Percentiles rank a stretch among this genome's conserved stretches.
These are phyloP conservation scores for Drosophila borealis DNA, from an alignment of 2,888 invertebrate genomes.

Conservation along the genomic window DNA sequence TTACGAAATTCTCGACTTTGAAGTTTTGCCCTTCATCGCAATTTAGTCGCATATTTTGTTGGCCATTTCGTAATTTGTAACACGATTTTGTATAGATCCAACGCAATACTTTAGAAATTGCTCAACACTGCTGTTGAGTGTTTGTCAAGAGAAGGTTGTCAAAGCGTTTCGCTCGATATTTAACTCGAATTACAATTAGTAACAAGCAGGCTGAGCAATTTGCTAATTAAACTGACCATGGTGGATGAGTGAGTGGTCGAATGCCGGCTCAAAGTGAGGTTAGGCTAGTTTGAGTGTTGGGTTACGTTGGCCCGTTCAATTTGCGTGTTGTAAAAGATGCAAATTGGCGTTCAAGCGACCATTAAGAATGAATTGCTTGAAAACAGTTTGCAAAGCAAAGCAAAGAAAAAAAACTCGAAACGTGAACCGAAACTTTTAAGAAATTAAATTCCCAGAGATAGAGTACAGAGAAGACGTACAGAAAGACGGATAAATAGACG, in stretches of 20 bases:
- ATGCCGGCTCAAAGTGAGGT: neutral
- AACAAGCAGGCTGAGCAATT: constrained; percentile 1
- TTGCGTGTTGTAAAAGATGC: neutral
- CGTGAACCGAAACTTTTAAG: too few species aligned
- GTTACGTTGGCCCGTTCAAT: neutral
- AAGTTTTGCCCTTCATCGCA: constrained; percentile 36
- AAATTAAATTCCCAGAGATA: too few species aligned
- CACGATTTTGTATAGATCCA: constrained; percentile 21
- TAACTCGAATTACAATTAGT: constrained; percentile 6
- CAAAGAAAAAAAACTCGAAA: too few species aligned
- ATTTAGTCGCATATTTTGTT: constrained; percentile 35
- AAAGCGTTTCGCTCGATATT: neutral
- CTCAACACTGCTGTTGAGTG: constrained; percentile 11
- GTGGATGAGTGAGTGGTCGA: neutral
- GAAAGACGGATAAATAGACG: too few species aligned
- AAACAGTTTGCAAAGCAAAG: neutral
- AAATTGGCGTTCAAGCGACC: neutral
- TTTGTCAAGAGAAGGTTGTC: neutral
- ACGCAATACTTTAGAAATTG: constrained; percentile 3
- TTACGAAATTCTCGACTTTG: constrained; percentile 50
- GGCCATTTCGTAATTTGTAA: constrained; percentile 25
- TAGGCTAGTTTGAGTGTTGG: neutral
- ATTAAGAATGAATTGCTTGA: neutral
- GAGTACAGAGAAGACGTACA: too few species aligned
- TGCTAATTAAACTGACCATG: constrained; percentile 37